Evolutionary conservation across 2,888 invertebrate species (phyloP).

Genomic region (Eurytoma californica): DNA sequence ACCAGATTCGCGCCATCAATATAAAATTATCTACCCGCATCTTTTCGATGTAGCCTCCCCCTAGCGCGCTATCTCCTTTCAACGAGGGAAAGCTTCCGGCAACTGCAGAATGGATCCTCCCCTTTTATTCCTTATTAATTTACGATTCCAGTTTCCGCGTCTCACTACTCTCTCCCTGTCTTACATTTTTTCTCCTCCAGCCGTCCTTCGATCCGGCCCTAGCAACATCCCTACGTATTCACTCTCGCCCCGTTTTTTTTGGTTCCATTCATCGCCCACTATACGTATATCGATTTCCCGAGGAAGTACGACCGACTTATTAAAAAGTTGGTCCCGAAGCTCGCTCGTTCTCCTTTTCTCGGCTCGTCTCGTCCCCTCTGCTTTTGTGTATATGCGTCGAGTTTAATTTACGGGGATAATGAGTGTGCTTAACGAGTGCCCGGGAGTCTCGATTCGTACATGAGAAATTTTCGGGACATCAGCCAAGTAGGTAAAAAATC

Average conservation of each 20-base stretch:
- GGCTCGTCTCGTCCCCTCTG: neutral
- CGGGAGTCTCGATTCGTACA: neutral
- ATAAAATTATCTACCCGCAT: conserved; percentile 4
- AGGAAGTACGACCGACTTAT: conserved; percentile 35
- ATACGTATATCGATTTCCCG: conserved; percentile 5
- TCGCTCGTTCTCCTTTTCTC: neutral
- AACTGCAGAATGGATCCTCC: neutral
- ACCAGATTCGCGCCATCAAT: neutral
- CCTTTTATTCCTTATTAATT: conserved; percentile 27
- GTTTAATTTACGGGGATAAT: conserved; percentile 38
- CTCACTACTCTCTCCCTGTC: neutral
- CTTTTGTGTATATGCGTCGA: neutral
- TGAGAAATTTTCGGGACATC: conserved; percentile 6
- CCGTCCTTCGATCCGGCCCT: neutral
- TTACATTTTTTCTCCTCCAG: conserved; percentile 1
- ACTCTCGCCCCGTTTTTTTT: neutral
- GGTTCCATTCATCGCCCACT: neutral
- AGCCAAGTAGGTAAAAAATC: neutral
- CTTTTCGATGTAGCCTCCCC: neutral
- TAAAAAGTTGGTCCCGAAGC: conserved; percentile 16
- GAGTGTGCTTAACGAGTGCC: conserved; percentile 27
- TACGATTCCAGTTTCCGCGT: conserved; percentile 16
- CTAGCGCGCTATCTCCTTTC: neutral
- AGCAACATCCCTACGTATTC: neutral
- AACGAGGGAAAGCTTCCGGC: conserved; percentile 9